These are phyloP conservation scores for Chrosomus eos DNA, from an alignment of 2,797 vertebrate species.

Conservation along the genomic window DNA sequence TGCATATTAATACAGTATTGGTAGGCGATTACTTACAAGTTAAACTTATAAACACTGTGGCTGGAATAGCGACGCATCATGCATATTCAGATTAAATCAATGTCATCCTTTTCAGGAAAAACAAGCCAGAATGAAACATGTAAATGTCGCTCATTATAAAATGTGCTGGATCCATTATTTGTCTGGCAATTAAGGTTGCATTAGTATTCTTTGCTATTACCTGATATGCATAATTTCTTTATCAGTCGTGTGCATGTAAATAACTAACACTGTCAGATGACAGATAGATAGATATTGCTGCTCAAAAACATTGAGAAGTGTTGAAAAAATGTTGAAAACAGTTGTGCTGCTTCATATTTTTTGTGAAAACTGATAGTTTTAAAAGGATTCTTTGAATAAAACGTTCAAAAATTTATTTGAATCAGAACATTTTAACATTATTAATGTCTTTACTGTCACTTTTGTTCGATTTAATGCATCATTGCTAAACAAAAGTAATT, in stretches of 20 bases:
- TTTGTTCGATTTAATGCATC: not conserved
- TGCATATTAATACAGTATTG: not conserved
- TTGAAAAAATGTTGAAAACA: no score
- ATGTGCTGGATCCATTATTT: constrained; percentile 3
- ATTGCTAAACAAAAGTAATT: not conserved
- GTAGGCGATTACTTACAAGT: not conserved
- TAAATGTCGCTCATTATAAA: not conserved
- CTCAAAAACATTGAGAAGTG: no score
- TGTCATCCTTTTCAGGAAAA: constrained; percentile 12
- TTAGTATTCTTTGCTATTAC: not conserved
- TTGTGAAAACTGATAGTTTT: no score
- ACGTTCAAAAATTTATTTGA: no score
- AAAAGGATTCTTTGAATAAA: no score
- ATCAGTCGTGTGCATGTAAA: not conserved
- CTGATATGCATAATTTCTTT: constrained; percentile 10
- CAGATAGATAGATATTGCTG: no score
- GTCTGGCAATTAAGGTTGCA: not conserved
- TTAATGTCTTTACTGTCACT: no score
- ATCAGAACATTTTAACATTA: no score
- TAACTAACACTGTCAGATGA: not conserved
- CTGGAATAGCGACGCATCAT: not conserved
- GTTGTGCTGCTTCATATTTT: no score
- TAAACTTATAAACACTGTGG: not conserved
- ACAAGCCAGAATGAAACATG: constrained; percentile 19
- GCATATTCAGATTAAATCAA: constrained; percentile 12